Evolutionary conservation across 2,113 vertebrate species (phyloP).

Genomic region (Mus musculus): DNA sequence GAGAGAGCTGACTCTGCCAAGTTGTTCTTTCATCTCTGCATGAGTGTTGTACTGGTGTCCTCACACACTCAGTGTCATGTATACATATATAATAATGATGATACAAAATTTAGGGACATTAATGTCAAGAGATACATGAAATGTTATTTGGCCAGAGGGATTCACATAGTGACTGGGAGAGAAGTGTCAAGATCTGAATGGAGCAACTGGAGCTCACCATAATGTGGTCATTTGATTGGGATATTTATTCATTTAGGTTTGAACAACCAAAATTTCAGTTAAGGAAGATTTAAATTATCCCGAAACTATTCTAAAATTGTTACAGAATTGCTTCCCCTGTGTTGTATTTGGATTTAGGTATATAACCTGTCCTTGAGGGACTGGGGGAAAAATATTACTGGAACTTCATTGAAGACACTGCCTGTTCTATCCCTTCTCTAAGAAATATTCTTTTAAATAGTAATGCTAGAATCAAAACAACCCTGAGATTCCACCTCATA

Average conservation of each 20-base stretch:
- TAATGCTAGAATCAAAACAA: neutral
- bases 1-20: neutral
- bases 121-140: conserved; percentile 4
- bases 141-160: neutral
- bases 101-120: neutral
- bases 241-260: neutral
- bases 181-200: neutral
- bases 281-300: conserved; percentile 1
- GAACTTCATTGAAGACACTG: neutral
- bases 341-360: conserved; percentile 20
- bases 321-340: neutral
- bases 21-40: neutral
- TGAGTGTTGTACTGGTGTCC: neutral
- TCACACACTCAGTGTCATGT: neutral
- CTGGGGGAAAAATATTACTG: neutral
- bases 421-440: neutral
- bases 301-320: neutral
- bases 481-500: no score
- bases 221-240: neutral
- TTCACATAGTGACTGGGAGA: neutral
- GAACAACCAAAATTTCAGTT: neutral
- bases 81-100: neutral
- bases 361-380: neutral
- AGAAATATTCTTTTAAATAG: neutral
- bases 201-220: neutral